Percentiles rank a stretch among this genome's conserved stretches.
Conservation (phyloP, 1,140 invertebrate genomes). For the Megalopta genalis region DNA sequence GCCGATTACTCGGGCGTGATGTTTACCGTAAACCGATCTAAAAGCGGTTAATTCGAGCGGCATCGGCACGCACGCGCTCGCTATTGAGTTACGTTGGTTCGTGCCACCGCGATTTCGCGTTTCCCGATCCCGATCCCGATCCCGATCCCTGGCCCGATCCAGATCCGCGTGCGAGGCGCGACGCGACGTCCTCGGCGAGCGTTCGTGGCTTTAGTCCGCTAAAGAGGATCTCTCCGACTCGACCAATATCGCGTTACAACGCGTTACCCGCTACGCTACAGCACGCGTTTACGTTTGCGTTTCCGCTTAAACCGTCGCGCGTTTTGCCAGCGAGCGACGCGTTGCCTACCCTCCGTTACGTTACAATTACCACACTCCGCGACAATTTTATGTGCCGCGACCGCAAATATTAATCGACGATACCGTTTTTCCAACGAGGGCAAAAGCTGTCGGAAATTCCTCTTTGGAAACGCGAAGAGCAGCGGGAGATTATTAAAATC, state of each 20-base stretch:
- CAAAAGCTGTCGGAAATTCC: too few relatives aligned
- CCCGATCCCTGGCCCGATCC: not conserved
- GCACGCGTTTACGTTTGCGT: slow-evolving; percentile 48
- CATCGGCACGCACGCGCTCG: slow-evolving; percentile 11
- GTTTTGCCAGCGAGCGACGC: too few relatives aligned
- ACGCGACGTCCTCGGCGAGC: not conserved
- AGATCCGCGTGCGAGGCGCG: too few relatives aligned
- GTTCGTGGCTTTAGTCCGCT: slow-evolving; percentile 43
- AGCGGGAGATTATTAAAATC: too few relatives aligned
- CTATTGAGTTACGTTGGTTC: slow-evolving; percentile 48
- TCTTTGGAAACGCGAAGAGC: too few relatives aligned
- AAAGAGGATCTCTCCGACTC: slow-evolving; percentile 45
- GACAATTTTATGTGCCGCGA: too few relatives aligned
- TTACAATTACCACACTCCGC: too few relatives aligned
- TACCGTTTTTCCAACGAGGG: too few relatives aligned
- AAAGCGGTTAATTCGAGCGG: slow-evolving; percentile 59
- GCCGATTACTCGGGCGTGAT: slow-evolving; percentile 47
- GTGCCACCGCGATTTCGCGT: slow-evolving; percentile 46
- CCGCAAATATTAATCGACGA: too few relatives aligned
- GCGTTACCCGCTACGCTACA: not conserved
- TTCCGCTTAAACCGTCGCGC: slow-evolving; percentile 36
- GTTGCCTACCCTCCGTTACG: too few relatives aligned
- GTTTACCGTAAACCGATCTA: slow-evolving; percentile 64
- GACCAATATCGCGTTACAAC: slow-evolving; percentile 50
- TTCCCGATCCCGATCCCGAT: slow-evolving; percentile 23